Conservation (phyloP, 2,797 vertebrate genomes). For the Chloroceryle inda region DNA sequence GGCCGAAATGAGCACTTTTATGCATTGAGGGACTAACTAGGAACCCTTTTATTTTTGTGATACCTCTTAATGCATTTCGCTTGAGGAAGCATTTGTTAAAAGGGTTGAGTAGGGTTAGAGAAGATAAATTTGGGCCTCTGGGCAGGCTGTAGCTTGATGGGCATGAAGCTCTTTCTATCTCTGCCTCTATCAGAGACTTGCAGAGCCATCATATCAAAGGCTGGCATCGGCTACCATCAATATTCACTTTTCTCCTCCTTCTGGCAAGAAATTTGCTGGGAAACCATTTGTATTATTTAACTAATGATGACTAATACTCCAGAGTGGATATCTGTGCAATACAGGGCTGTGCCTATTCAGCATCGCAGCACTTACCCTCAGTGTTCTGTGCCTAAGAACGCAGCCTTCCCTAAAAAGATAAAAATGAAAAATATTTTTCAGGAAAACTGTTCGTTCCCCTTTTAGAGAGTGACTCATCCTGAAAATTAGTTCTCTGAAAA, state of each 20-base stretch:
- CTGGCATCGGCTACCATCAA: not conserved
- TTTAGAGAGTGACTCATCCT: not conserved
- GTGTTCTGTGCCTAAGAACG: not conserved
- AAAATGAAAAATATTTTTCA: not conserved
- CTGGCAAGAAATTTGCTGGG: constrained; percentile 31
- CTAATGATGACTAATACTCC: not conserved
- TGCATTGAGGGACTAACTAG: not conserved
- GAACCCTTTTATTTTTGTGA: constrained; percentile 1
- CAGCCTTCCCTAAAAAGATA: not conserved
- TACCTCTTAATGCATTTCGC: constrained; percentile 46
- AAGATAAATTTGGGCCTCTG: constrained; percentile 19
- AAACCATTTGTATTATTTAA: constrained; percentile 43
- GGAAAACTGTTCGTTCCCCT: not conserved
- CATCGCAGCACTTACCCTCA: not conserved
- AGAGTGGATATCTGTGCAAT: not conserved
- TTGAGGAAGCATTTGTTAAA: constrained; percentile 24
- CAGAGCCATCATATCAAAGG: not conserved
- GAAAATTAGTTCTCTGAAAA: not conserved
- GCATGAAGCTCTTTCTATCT: not conserved
- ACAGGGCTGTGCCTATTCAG: not conserved
- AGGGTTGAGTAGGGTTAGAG: not conserved
- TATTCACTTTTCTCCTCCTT: not conserved
- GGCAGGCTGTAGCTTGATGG: not conserved
- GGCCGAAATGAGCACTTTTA: not conserved
- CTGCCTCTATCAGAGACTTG: not conserved